Evolutionary conservation across 2,797 vertebrate genomes (phyloP), one percentile per base, ranked within the genome.

Genomic region (Coregonus suidteri): DNA sequence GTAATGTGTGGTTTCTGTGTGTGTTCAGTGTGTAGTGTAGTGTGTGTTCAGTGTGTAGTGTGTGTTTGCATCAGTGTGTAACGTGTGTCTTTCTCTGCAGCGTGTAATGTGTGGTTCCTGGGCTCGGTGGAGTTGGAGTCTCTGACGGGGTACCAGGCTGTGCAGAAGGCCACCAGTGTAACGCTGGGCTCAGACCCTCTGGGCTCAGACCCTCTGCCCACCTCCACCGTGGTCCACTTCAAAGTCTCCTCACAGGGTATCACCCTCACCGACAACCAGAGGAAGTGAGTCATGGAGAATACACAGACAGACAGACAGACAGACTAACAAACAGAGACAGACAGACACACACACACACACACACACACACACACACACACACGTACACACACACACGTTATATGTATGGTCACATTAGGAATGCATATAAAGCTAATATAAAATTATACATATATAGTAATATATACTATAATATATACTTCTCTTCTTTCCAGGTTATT

Each of bases 211-310:
- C 93, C 96, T 1, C 87, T 91, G 2, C 95, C 96, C 0, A 25
- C 91, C 82, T 97, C 96, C 77, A 99, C 98, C 0, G 91, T 97
- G 16, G 97, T 99, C 59, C 98, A 99, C 88, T 99, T 99, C 92
- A 99, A 99, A 88, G 98, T 99, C 86, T 98, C 98, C 15, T 95
- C 96, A 0, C 98, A 99, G 86, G 98, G 98, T 80, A 98, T 99
- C 91, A 99, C 98, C 0, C 88, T 99, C 88, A 99, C 98, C 0
- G 98, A 99, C 93, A 99, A 99, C 88, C 97, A 99, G 92, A 95
- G 98, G 88, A 99, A 97, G 98, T 99, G 88, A 95, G 96, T 88
- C 30, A 16, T 5, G 4, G 41, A 35, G 30, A 64, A 14, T 47
- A 66, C 20, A 47, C 41, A 3, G 41, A 47, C 41, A 47, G 31